Evolutionary conservation across 2,888 invertebrate genomes (phyloP).

Genomic region (Chymomyza procnemis): DNA sequence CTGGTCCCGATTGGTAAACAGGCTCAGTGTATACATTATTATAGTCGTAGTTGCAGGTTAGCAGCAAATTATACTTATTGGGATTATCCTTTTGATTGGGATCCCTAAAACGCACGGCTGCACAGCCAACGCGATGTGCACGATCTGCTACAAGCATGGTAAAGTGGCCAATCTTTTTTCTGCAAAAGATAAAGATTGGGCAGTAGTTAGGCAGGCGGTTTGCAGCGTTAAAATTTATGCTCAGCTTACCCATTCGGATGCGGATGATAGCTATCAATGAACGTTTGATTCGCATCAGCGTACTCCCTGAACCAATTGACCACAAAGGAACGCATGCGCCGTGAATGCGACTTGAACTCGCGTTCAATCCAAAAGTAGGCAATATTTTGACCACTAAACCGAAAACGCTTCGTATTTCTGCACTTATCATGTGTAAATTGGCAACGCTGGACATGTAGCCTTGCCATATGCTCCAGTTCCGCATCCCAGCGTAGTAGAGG

Average conservation of each 20-base stretch:
- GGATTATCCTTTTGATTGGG: neutral
- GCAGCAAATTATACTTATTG: conserved; percentile 56
- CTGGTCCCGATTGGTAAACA: conserved; percentile 67
- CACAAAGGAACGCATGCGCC: conserved; percentile 74
- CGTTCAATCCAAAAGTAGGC: conserved; percentile 74
- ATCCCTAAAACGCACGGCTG: conserved; percentile 67
- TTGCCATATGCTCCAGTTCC: conserved; percentile 73
- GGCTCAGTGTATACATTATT: conserved; percentile 72
- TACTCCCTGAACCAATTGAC: conserved; percentile 75
- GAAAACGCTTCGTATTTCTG: conserved; percentile 71
- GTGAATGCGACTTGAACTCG: conserved; percentile 75
- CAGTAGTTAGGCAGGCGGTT: neutral
- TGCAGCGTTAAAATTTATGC: neutral
- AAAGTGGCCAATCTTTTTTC: conserved; percentile 77
- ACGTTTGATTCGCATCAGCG: conserved; percentile 73
- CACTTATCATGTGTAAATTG: conserved; percentile 74
- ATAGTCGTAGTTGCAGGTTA: conserved; percentile 77
- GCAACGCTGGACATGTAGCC: conserved; percentile 73
- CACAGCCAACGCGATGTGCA: conserved; percentile 75
- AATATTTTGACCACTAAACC: conserved; percentile 75
- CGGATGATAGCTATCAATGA: conserved; percentile 63
- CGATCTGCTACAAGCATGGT: conserved; percentile 75
- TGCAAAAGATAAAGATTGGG: conserved; percentile 29
- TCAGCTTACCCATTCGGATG: conserved; percentile 63
- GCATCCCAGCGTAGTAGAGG: conserved; percentile 74